A percentile compares a stretch with the other conserved stretches of the same genome.
phyloP scores from a whole-genome alignment of 1,140 invertebrate genomes.

The Vanessa tameamea region DNA sequence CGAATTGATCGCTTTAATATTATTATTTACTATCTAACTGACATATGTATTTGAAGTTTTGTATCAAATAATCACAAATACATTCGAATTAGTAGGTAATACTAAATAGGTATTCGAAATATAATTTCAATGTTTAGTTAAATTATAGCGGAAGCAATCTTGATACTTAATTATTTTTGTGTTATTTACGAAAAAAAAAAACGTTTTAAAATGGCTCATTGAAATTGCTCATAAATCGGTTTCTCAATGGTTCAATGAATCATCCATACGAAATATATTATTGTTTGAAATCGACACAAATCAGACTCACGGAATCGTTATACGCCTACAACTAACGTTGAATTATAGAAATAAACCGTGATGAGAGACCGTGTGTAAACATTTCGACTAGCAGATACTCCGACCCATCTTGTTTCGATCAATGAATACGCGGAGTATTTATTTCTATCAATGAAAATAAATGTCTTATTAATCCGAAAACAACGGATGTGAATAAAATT shows the following conservation, averaged over 20 bases:
- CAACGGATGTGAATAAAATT: background rate
- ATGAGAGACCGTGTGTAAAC: background rate
- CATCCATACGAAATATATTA: background rate
- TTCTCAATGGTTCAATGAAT: background rate
- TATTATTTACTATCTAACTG: too few relatives aligned
- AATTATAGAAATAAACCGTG: constrained; percentile 10
- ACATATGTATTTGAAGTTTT: too few relatives aligned
- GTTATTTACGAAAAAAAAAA: too few relatives aligned
- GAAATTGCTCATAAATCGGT: background rate
- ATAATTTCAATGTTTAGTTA: too few relatives aligned
- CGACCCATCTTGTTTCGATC: background rate
- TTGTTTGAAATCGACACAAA: constrained; percentile 5
- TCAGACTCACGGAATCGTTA: background rate
- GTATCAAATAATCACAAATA: too few relatives aligned
- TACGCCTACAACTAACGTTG: background rate
- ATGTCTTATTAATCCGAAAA: constrained; percentile 1
- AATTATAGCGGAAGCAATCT: too few relatives aligned
- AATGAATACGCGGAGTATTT: background rate
- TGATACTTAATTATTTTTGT: too few relatives aligned
- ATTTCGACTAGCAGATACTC: background rate
- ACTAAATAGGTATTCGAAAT: too few relatives aligned
- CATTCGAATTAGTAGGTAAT: too few relatives aligned
- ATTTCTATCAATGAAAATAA: constrained; percentile 4
- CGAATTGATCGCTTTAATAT: too few relatives aligned
- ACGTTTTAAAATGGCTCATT: background rate